These are phyloP conservation scores for Nymphicus hollandicus DNA, from an alignment of 2,113 vertebrate species.

Conservation along the genomic window DNA sequence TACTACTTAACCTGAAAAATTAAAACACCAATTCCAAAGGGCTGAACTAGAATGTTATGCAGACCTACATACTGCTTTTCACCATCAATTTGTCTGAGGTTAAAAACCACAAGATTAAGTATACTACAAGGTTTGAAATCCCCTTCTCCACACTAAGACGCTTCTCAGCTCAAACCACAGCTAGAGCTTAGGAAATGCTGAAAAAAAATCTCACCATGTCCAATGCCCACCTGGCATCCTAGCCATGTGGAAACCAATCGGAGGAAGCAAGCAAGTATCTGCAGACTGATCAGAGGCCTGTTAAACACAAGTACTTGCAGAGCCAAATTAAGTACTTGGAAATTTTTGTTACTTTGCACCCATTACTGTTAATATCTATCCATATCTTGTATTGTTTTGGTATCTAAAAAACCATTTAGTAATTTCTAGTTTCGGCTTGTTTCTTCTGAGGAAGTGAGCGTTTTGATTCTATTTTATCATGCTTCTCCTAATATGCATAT, in stretches of 20 bases:
- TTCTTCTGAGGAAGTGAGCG: neutral
- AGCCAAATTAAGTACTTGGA: neutral
- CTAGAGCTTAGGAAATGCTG: neutral
- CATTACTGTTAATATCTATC: neutral
- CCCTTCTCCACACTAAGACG: neutral
- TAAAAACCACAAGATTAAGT: neutral
- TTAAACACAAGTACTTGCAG: neutral
- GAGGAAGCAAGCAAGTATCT: neutral
- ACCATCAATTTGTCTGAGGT: neutral
- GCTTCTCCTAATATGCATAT: neutral
- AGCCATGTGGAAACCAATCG: no score
- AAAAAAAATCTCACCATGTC: rapidly evolving
- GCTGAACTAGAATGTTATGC: neutral
- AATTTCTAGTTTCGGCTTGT: neutral
- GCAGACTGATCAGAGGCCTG: neutral
- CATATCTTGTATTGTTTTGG: neutral
- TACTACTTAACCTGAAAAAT: neutral
- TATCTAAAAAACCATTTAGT: neutral
- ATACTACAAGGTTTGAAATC: neutral
- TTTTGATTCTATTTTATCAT: neutral
- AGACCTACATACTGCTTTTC: neutral
- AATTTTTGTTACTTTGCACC: neutral
- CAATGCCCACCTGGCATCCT: neutral
- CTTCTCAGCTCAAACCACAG: neutral
- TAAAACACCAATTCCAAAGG: neutral